These are phyloP conservation scores for Bombus terrestris DNA, from an alignment of 1,140 invertebrate genomes.

Conservation along the genomic window DNA sequence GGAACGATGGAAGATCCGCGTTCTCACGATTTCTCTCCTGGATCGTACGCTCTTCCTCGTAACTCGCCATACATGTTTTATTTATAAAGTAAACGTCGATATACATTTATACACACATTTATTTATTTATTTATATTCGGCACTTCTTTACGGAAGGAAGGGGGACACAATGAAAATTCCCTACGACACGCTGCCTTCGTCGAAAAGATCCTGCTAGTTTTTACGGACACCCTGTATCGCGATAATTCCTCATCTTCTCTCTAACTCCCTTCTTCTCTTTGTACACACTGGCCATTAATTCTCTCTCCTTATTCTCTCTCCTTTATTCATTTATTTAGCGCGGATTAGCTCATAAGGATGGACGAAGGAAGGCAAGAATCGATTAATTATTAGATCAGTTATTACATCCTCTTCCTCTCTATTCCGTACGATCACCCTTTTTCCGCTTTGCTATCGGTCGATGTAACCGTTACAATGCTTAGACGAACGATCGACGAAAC, in stretches of 20 bases:
- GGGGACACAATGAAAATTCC: slow-evolving; percentile 14
- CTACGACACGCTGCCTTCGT: slow-evolving; percentile 62
- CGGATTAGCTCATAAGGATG: slow-evolving; percentile 51
- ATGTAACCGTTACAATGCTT: background rate
- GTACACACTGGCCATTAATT: slow-evolving; percentile 37
- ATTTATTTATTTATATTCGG: slow-evolving; percentile 33
- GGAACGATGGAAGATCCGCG: background rate
- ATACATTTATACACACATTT: slow-evolving; percentile 39
- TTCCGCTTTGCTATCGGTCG: background rate
- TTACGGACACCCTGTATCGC: slow-evolving; percentile 70
- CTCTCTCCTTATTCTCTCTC: no score
- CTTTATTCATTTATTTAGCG: background rate
- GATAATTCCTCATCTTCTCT: slow-evolving; percentile 14
- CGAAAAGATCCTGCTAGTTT: slow-evolving; percentile 55
- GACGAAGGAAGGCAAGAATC: slow-evolving; percentile 54
- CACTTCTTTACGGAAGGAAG: slow-evolving; percentile 35
- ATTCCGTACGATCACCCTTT: no score
- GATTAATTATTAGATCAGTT: background rate
- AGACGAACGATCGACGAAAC: background rate
- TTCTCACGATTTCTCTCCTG: background rate
- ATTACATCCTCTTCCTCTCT: background rate
- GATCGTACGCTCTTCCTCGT: slow-evolving; percentile 13
- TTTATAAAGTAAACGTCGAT: slow-evolving; percentile 62
- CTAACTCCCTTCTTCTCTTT: slow-evolving; percentile 8
- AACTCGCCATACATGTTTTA: slow-evolving; percentile 1